Percentiles rank a stretch among this genome's conserved stretches.
Conservation (phyloP, 2,797 vertebrate species). For the Discoglossus pictus region DNA sequence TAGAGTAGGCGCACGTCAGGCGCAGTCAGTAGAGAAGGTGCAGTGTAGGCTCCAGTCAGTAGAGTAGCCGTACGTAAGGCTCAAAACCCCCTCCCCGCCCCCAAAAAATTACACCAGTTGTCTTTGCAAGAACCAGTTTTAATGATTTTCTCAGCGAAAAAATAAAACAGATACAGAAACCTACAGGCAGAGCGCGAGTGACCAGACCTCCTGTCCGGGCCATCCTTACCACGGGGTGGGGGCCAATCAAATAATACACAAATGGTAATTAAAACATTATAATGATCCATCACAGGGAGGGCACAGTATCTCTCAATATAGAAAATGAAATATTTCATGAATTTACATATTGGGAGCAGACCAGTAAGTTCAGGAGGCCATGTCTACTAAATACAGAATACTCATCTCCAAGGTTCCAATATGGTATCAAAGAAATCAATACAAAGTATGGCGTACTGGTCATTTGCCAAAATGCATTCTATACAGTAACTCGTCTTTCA, state of each 20-base stretch:
- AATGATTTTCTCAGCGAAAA: slow-evolving; percentile 23
- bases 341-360: too few species aligned
- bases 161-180: slow-evolving; percentile 20
- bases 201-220: not conserved
- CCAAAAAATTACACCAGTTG: too few species aligned
- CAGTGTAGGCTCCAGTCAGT: too few species aligned
- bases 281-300: not conserved
- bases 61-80: too few species aligned
- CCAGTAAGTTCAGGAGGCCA: not conserved
- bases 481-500: too few species aligned
- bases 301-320: not conserved
- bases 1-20: too few species aligned
- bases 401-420: too few species aligned
- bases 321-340: not conserved
- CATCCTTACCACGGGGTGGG: not conserved
- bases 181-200: not conserved
- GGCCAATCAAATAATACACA: not conserved
- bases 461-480: too few species aligned
- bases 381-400: not conserved
- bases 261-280: not conserved
- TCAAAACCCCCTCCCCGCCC: too few species aligned
- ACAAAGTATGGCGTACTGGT: too few species aligned
- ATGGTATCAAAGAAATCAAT: too few species aligned
- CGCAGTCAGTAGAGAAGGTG: too few species aligned
- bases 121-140: slow-evolving; percentile 32